These are phyloP conservation scores for Aplidium turbinatum DNA, from an alignment of 23 tunicate genomes.

Conservation along the genomic window DNA sequence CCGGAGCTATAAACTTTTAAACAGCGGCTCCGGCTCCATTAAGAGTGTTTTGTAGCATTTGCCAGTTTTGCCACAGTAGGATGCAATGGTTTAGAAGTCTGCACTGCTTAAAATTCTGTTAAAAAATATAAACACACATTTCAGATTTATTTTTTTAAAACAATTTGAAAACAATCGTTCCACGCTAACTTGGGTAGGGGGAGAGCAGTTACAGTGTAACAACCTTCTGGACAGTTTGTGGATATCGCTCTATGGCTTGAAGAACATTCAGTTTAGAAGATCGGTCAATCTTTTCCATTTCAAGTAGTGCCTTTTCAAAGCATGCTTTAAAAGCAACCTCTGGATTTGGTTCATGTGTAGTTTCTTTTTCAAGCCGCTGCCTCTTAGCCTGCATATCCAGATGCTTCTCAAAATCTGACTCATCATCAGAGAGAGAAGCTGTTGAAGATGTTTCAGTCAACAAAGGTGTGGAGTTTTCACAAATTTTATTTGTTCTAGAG, in stretches of 20 bases:
- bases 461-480: conserved; percentile 11
- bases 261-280: conserved; percentile 17
- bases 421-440: conserved; percentile 25
- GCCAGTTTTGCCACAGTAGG: too few species aligned
- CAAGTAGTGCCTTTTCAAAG: conserved; percentile 15
- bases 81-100: too few species aligned
- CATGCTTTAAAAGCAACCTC: conserved; percentile 12
- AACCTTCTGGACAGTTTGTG: conserved; percentile 17
- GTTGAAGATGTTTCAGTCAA: conserved; percentile 18
- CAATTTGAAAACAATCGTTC: conserved; percentile 36
- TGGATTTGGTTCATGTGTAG: conserved; percentile 5
- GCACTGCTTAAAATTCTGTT: too few species aligned
- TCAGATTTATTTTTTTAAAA: too few species aligned
- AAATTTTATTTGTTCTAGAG: too few species aligned
- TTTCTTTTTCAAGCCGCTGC: conserved; percentile 26
- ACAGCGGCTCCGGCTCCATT: too few species aligned
- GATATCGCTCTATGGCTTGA: conserved; percentile 10
- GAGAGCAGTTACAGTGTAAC: conserved; percentile 26
- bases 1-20: too few species aligned
- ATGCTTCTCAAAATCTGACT: conserved; percentile 12
- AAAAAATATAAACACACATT: too few species aligned
- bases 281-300: conserved; percentile 21
- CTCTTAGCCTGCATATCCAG: conserved; percentile 38
- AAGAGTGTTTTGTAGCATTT: too few species aligned
- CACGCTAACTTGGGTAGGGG: conserved; percentile 39